Evolutionary conservation across 2,113 vertebrate species (phyloP).

Genomic region (Monopterus albus): DNA sequence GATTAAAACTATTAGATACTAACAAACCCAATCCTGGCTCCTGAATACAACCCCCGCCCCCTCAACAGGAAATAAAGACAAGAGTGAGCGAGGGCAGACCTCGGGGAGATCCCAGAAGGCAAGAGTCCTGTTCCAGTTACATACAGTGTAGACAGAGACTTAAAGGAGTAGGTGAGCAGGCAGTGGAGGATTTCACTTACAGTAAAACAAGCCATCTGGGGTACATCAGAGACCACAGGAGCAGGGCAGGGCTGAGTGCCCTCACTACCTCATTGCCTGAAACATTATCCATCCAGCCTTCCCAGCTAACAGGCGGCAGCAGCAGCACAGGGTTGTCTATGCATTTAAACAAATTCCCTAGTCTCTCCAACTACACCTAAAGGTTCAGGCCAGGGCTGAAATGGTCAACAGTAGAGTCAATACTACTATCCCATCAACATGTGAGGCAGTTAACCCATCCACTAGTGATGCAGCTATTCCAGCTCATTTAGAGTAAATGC

Average conservation of each 20-base stretch:
- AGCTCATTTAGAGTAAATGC: conserved; percentile 38
- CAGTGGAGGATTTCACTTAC: conserved; percentile 79
- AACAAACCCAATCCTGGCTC: conserved; percentile 45
- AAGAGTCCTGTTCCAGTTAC: conserved; percentile 74
- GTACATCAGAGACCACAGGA: conserved; percentile 71
- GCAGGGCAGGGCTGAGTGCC: conserved; percentile 72
- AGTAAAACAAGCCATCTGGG: conserved; percentile 78
- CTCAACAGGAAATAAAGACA: conserved; percentile 53
- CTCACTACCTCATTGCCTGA: conserved; percentile 70
- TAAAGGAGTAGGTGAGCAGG: conserved; percentile 64
- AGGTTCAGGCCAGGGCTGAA: conserved; percentile 17
- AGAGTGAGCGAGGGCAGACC: conserved; percentile 66
- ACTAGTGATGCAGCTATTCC: conserved; percentile 13
- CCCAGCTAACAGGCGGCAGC: conserved; percentile 46
- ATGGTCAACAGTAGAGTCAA: conserved; percentile 5
- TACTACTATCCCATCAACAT: background rate
- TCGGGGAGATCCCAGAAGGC: conserved; percentile 73
- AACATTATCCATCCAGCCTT: conserved; percentile 71
- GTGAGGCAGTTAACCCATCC: conserved; percentile 22
- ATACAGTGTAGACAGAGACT: conserved; percentile 57
- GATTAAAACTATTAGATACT: conserved; percentile 61
- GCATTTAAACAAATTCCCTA: conserved; percentile 44
- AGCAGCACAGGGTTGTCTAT: conserved; percentile 17
- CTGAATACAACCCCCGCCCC: conserved; percentile 37
- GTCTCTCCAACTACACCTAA: conserved; percentile 11